Base-by-base conservation (phyloP, 2,888 invertebrate genomes). In the Xestia xanthographa region DNA sequence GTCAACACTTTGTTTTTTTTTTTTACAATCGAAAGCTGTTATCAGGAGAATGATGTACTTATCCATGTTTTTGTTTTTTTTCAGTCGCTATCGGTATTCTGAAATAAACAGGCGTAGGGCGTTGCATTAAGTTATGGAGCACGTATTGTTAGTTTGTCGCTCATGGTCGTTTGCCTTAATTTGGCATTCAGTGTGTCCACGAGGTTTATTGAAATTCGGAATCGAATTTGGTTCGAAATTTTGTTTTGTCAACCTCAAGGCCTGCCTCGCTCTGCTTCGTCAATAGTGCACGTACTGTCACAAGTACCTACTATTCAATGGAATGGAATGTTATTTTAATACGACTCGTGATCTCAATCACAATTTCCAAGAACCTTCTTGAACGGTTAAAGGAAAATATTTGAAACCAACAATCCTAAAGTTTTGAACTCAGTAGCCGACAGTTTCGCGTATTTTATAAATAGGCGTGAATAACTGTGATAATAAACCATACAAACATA, bases 111-210 rank as follows among this genome's bases (percentile, higher is more conserved):
- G 53, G 29, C 34, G 34, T 34, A 34, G 34, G 34, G 34, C 34
- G 34, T 63, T 81, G 73, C 68, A 77, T 48, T 67, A 29, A 66
- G 38, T 65, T 80, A 71, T 69, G 43, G 62, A 58, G 53, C 67
- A 66, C 66, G 72, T 74, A 72, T 72, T 67, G 68, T 38, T 73
- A 38, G 50, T 56, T 79, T 65, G 50, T 72, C 70, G 60, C 43
- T 80, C 76, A 86, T 70, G 74, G 79, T 79, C 76, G 69, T 72
- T 70, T 67, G 70, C 65, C 50, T 65, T 75, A 62, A 80, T 86
- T 87, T 77, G 29, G 76, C 48, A 87, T 87, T 85, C 86, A 65
- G 75, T 74, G 53, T 76, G 75, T 83, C 29, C 62, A 43, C 76
- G 71, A 83, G 82, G 79, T 77, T 68, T 75, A 56, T 69, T 76